Evolutionary conservation across 1,140 invertebrate species (phyloP), one percentile per base, ranked within the genome.

Genomic region (Psilanteris sp.): DNA sequence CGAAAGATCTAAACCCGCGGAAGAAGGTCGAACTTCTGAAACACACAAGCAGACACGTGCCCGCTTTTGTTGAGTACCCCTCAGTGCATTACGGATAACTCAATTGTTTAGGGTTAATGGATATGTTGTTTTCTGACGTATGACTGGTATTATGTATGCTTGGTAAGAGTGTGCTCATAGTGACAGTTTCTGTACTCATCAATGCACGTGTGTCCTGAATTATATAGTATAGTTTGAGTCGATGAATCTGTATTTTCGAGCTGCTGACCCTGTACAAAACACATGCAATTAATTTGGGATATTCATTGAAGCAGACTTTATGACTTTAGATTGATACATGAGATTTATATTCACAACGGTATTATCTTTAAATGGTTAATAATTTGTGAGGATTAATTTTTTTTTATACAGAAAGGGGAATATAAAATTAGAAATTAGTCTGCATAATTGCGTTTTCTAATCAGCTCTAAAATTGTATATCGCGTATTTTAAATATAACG

Each of bases 1-100:
- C 78, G 89, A 88, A 80, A 89, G 85, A 79, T 90, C 89, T 85
- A 90, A 78, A 80, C 86, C 84, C 84, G 84, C 85, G 83, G 81
- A 84, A 31, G 84, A 83, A 83, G 89, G 88, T 83, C 88, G 86
- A 84, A 86, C 82, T 85, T 90, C 90, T 91, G 90, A 90, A 90
- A 90, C 88, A 90, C 87, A 90, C 81, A 89, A 88, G 80, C 80
- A 87, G 79, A 87, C 80, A 79, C 80, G 81, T 79, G 81, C 75
- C 80, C 82, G 84, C 80, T 79, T 68, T 81, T 75, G 78, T 81
- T 87, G 54, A 86, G 81, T 86, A 78, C 61, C 37, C 36, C 29
- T 44, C 22, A 36, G 31, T 46, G 22, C 18, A 11, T 22, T 59
- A n/a, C 20, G 13, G 7, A 9, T 29, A 20, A 36, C 39, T 54